phyloP scores from a whole-genome alignment of 2,113 vertebrate species.

The Crypturellus undulatus region DNA sequence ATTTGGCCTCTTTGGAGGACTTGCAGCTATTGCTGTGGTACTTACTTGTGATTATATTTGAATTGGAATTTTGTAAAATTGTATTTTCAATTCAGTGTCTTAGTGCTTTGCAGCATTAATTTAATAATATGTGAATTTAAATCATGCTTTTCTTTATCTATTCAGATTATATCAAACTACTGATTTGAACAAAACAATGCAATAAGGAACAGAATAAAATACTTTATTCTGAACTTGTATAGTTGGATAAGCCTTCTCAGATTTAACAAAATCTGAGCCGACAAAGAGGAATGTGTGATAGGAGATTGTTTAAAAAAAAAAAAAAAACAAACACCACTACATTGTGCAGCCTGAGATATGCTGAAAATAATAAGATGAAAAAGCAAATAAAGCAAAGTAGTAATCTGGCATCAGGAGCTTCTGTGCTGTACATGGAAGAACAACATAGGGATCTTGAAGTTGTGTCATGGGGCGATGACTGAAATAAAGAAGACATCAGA shows the following conservation, averaged over 20 bases:
- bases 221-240: background rate
- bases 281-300: background rate
- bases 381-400: background rate
- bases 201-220: background rate
- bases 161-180: background rate
- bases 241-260: background rate
- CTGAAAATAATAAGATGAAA: background rate
- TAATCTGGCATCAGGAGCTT: background rate
- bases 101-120: background rate
- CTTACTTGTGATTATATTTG: background rate
- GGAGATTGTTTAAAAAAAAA: background rate
- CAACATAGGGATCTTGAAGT: background rate
- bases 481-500: background rate
- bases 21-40: background rate
- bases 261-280: background rate
- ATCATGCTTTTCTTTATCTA: background rate
- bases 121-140: background rate
- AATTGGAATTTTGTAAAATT: background rate
- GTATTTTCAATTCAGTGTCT: background rate
- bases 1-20: background rate
- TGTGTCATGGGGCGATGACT: background rate
- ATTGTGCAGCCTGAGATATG: background rate
- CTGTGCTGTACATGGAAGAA: background rate
- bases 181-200: background rate
- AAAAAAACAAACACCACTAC: background rate